A percentile compares a stretch with the other conserved stretches of the same genome.
These are phyloP conservation scores for Perdita meconis DNA, from an alignment of 2,888 invertebrate species.

Conservation along the genomic window DNA sequence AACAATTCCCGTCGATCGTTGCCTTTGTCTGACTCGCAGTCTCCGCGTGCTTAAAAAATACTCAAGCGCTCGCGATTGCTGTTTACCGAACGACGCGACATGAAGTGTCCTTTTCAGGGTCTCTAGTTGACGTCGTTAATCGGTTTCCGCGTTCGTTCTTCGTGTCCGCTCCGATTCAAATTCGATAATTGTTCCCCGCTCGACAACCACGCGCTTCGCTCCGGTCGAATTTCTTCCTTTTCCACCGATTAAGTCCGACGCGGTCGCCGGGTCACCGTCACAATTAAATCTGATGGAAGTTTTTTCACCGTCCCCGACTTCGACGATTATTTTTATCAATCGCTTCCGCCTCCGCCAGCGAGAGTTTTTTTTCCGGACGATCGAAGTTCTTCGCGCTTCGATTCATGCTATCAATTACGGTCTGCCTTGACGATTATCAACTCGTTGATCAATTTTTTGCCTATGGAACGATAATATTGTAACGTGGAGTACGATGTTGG, in stretches of 20 bases:
- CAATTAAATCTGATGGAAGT: conserved; percentile 36
- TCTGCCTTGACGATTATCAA: background rate
- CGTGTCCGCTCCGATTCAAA: conserved; percentile 34
- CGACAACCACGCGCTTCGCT: conserved; percentile 30
- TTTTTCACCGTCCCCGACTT: background rate
- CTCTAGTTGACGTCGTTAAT: conserved; percentile 44
- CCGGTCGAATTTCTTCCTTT: conserved; percentile 9
- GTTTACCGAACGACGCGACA: conserved; percentile 35
- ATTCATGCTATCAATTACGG: background rate
- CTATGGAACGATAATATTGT: too few relatives aligned
- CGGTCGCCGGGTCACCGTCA: conserved; percentile 2
- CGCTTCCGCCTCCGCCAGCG: conserved; percentile 3
- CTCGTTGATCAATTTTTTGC: background rate
- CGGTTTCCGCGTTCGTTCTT: conserved; percentile 36
- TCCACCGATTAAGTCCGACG: conserved; percentile 8
- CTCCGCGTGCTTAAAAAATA: background rate
- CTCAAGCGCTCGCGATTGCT: conserved; percentile 23
- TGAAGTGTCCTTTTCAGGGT: conserved; percentile 43
- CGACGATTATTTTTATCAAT: conserved; percentile 25
- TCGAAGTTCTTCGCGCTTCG: background rate
- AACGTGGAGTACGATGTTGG: too few relatives aligned
- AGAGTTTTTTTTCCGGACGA: conserved; percentile 9
- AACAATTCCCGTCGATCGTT: conserved; percentile 16
- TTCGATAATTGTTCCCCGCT: conserved; percentile 54
- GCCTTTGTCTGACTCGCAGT: background rate